Evolutionary conservation across 2,113 vertebrate genomes (phyloP).

Genomic region (Eolophus roseicapilla): DNA sequence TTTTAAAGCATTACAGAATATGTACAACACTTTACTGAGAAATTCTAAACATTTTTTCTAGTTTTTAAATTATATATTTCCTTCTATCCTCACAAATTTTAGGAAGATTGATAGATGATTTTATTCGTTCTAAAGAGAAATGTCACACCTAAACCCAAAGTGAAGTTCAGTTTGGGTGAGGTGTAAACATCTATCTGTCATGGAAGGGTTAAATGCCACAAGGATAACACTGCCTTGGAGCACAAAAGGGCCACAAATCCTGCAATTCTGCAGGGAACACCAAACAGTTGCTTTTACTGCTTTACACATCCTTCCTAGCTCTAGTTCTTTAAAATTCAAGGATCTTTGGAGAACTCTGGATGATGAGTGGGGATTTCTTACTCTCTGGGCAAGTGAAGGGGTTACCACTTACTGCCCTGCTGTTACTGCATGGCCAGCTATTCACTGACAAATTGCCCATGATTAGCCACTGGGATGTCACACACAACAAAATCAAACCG

Average conservation of each 20-base stretch:
- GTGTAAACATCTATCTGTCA: background rate
- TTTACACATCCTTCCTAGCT: background rate
- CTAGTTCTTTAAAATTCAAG: background rate
- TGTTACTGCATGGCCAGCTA: background rate
- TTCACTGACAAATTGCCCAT: background rate
- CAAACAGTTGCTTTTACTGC: background rate
- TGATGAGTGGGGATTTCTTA: background rate
- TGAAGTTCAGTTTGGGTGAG: background rate
- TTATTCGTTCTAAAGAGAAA: background rate
- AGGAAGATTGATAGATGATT: background rate
- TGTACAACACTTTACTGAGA: background rate
- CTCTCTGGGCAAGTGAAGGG: background rate
- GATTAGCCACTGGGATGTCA: background rate
- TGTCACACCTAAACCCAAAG: background rate
- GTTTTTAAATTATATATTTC: background rate
- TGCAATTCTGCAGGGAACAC: background rate
- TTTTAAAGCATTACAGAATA: background rate
- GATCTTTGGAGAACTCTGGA: background rate
- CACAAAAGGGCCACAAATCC: background rate
- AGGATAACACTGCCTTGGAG: background rate
- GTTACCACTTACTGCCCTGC: background rate
- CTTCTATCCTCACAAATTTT: background rate
- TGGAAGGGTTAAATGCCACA: background rate
- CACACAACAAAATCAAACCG: background rate
- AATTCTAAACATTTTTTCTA: background rate